These are phyloP conservation scores for Coenonympha arcania DNA, from an alignment of 2,888 invertebrate genomes.

Conservation along the genomic window DNA sequence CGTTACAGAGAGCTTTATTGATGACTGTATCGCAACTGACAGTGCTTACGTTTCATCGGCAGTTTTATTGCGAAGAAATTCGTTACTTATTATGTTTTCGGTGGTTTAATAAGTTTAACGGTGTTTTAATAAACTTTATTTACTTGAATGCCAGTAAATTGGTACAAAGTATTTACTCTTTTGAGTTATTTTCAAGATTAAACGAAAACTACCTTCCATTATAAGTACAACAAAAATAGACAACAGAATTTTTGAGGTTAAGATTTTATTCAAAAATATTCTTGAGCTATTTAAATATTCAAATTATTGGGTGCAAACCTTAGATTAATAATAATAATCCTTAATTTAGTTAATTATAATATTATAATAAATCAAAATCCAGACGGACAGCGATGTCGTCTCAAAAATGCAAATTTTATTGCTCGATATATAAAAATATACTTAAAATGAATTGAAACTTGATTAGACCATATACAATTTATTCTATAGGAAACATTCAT, in stretches of 20 bases:
- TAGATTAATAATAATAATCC: conserved; percentile 33
- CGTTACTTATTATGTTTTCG: conserved; percentile 1
- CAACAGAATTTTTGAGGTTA: no score
- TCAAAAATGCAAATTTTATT: conserved; percentile 55
- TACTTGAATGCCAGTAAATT: neutral
- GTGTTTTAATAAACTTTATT: conserved; percentile 6
- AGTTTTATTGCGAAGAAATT: conserved; percentile 8
- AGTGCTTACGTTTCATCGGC: conserved; percentile 9
- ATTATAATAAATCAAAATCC: conserved; percentile 64
- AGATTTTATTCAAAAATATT: neutral
- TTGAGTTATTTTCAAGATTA: neutral
- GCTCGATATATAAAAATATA: conserved; percentile 42
- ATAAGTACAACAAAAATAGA: no score
- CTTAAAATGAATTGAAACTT: conserved; percentile 6
- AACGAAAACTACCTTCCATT: neutral
- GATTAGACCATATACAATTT: conserved; percentile 2
- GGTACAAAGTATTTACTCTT: neutral
- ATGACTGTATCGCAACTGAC: neutral
- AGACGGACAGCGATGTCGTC: conserved; percentile 51
- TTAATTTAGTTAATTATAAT: conserved; percentile 58
- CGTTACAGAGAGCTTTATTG: no score
- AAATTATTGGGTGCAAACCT: neutral
- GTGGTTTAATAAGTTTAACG: conserved; percentile 10
- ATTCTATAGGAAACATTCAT: no score
- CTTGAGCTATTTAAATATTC: neutral